Evolutionary conservation across 2,113 vertebrate species (phyloP), one percentile per base, ranked within the genome.

Genomic region (Trogon surrucura): DNA sequence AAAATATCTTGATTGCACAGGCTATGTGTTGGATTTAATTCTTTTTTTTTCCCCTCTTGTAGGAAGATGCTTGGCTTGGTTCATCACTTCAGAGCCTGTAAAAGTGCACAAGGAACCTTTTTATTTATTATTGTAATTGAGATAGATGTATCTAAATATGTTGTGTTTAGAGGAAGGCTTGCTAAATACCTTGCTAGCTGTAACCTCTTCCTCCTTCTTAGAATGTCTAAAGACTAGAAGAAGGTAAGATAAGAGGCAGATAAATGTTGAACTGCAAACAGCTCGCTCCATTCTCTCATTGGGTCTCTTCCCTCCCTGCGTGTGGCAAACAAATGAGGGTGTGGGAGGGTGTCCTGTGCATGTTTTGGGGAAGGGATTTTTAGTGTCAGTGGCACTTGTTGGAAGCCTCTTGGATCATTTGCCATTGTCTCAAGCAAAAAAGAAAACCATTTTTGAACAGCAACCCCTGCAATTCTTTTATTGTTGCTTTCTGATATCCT

Each of bases 271-370:
- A 11, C 85, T 91, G 87, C 94, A 89, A 95, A 87, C 77, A 93
- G 81, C 93, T 94, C 96, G 74, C 74, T 95, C 48, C 45, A 44
- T 82, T 91, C 81, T 87, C 16, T 92, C 13, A 73, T 86, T 94
- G 65, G 57, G 82, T 77, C 44, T 93, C 62, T 96, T 69, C 34
- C 22, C 62, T 57, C 34, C 8, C 30, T 71, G 44, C 13, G 38
- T 53, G 58, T 60, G 58, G 38, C 19, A 16, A 18, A 27, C 41
- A 38, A 26, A 13, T 36, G 27, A 0, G 1, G 30, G 7, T 70
- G 32, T 11, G 18, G 4, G 12, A 44, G 45, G 41, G 48, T 80
- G 41, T 69, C 72, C 19, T 34, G 22, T 74, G 85, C 36, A 5
- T 67, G 41, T 80, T 72, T 69, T 3, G 0, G 9, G n/a, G n/a